Evolutionary conservation across 2,888 invertebrate species (phyloP), one percentile per base, ranked within the genome.

Genomic region (Rhagium mordax): DNA sequence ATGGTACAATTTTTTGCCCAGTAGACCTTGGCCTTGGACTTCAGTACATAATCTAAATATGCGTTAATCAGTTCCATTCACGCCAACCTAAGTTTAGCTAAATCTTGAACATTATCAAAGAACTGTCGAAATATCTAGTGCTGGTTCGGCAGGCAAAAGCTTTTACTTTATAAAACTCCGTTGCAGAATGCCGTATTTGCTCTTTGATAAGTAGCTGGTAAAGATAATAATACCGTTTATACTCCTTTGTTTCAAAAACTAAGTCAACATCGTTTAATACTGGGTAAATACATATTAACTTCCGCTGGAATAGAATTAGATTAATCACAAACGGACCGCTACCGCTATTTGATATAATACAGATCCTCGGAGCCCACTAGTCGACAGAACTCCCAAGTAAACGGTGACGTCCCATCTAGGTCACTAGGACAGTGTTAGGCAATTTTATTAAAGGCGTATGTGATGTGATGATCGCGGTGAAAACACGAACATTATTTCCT

Each of bases 341-440:
- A 55, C 55, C 41, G 41, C 13, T 41, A 41, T 21, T 55, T 55
- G 55, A 55, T 55, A 13, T 55, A 55, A n/a, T 55, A 55, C 20
- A 21, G 55, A n/a, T 41, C 13, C 13, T 41, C 8, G 41, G 41
- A 41, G 41, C 49, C 49, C 16, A 18, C 16, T 16, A 16, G 49
- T 16, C 59, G 59, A 16, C 20, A 16, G 15, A 24, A 24, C 6
- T 4, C 59, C 27, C 41, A 41, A 15, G 59, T 29, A 13, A 29
- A 16, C 59, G 29, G 7, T 55, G 60, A 18, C 57, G 27, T 15
- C n/a, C 49, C 62, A 64, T 48, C 15, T 64, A 24, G 62, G 62
- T 64, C 62, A 64, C 15, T 64, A 21, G 62, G 62, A 15, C 62
- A 16, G 15, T 48, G 62, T 64, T 62, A 49, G 49, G 62, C 49